These are phyloP conservation scores for Alexandromys fortis DNA, from an alignment of 2,113 vertebrate genomes.

Conservation along the genomic window DNA sequence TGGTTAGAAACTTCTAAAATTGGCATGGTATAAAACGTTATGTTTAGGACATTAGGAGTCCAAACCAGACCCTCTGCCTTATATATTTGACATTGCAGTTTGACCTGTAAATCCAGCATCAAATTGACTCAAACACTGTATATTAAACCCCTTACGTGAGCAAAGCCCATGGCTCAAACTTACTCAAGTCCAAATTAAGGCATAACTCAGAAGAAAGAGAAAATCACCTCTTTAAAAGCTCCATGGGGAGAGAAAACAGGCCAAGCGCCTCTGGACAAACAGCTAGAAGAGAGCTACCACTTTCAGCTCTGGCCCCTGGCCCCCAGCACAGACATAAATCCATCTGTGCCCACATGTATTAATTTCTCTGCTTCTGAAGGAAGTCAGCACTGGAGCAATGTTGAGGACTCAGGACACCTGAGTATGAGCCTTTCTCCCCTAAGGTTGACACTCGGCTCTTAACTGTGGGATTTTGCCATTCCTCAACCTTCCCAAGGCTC, in stretches of 20 bases:
- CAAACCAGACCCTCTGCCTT: constrained; percentile 8
- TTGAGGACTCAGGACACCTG: neutral
- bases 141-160: constrained; percentile 36
- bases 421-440: neutral
- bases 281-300: constrained; percentile 11
- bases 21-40: neutral
- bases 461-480: neutral
- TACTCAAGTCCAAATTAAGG: constrained; percentile 71
- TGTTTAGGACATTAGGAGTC: neutral
- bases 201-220: constrained; percentile 65
- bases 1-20: neutral
- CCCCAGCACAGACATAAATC: constrained; percentile 56
- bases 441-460: neutral
- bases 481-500: neutral
- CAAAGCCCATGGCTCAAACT: constrained; percentile 23
- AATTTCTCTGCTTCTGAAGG: constrained; percentile 32
- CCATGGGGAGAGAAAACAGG: constrained; percentile 62
- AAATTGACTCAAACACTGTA: constrained; percentile 40
- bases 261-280: constrained; percentile 49
- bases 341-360: constrained; percentile 6
- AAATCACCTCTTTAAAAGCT: constrained; percentile 61
- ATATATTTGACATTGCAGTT: neutral
- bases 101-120: constrained; percentile 56
- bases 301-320: constrained; percentile 60
- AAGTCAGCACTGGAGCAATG: constrained; percentile 32